phyloP scores from a whole-genome alignment of 2,888 invertebrate species.

The Boloria euphrosyne region DNA sequence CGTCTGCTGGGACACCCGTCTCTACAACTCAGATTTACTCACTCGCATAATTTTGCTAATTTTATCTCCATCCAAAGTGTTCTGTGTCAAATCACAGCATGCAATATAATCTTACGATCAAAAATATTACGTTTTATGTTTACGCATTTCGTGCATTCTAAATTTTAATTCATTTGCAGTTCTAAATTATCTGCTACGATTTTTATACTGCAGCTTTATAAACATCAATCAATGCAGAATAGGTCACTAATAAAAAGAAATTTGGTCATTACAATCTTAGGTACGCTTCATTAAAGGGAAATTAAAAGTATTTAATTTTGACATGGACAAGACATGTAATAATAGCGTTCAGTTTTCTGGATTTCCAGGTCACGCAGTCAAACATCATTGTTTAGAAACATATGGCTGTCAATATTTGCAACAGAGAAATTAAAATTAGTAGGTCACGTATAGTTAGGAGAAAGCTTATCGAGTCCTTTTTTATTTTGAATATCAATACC shows the following conservation, averaged over 20 bases:
- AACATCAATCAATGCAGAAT: no score
- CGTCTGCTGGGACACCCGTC: slow-evolving; percentile 73
- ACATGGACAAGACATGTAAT: slow-evolving; percentile 42
- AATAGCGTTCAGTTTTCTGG: slow-evolving; percentile 51
- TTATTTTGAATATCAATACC: slow-evolving; percentile 39
- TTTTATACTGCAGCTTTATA: no score
- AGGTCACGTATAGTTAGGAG: slow-evolving; percentile 54
- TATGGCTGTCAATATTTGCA: slow-evolving; percentile 56
- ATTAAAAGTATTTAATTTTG: slow-evolving; percentile 42
- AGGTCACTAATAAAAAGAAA: neutral
- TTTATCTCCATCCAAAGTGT: slow-evolving; percentile 24
- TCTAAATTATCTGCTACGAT: no score
- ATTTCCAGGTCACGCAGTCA: slow-evolving; percentile 59
- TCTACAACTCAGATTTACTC: slow-evolving; percentile 40
- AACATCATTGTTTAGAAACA: slow-evolving; percentile 51
- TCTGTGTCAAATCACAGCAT: slow-evolving; percentile 17
- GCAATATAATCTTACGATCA: slow-evolving; percentile 1
- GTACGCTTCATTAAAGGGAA: slow-evolving; percentile 20
- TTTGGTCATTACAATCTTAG: neutral
- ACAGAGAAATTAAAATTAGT: slow-evolving; percentile 63
- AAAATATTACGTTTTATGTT: slow-evolving; percentile 11
- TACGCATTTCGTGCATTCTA: no score
- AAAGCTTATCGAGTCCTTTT: slow-evolving; percentile 55
- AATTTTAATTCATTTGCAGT: no score
- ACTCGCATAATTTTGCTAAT: slow-evolving; percentile 26